Evolutionary conservation across 2,113 vertebrate species (phyloP), one percentile per base, ranked within the genome.

Genomic region (Gavialis gangeticus): DNA sequence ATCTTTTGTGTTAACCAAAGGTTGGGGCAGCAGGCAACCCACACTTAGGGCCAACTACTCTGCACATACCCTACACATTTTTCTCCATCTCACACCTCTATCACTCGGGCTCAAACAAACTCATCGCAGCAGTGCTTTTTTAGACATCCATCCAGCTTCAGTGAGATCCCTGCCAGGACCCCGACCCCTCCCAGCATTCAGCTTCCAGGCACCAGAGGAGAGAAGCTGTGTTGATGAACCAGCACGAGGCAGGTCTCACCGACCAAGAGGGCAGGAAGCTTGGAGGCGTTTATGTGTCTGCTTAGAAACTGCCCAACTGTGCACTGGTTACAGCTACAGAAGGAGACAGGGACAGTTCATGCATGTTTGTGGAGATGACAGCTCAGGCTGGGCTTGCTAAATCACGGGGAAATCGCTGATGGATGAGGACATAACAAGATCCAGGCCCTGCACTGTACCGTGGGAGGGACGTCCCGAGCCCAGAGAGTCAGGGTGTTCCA

Each of bases 401-500:
- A 37, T 37, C 4, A 12, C 21, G 19, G 67, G 67, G 67, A 46
- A 71, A 71, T 13, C 34, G 34, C 21, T 46, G 11, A 71, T 4
- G 22, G 21, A 5, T 18, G 34, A 46, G 34, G 12, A 46, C 13
- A 46, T 15, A 73, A 19, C 69, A 73, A 73, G 34, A 73, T 22
- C 37, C 67, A 8, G 34, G 69, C 34, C 69, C 34, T 24, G 69
- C 34, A 63, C 0, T 37, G 81, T 97, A 99, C 99, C 98, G 25
- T 98, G 3, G 99, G 99, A n/a, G 98, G 83, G 7, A 98, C 98
- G 0, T 99, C 99, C 0, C 99, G 98, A 56, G 99, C 98, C 99
- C 99, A 99, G 97, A 99, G 98, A 2, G 98, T 98, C 80, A 99
- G 98, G 0, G 98, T 99, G 96, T 91, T 98, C 99, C 99, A 99